phyloP scores from a whole-genome alignment of 2,113 vertebrate genomes.

The Haliaeetus leucogaster region DNA sequence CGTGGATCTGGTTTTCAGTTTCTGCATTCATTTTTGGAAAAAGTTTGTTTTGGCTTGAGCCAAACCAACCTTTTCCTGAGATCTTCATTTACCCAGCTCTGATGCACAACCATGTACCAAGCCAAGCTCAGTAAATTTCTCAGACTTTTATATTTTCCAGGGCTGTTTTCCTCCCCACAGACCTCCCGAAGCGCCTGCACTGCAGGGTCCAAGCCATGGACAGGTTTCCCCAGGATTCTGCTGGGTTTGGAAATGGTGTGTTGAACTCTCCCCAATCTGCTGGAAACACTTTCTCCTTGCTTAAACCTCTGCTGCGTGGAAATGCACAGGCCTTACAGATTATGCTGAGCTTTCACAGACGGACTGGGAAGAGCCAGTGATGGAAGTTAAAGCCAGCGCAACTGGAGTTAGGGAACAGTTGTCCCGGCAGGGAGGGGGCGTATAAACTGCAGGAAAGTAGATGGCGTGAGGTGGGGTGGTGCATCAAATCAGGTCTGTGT shows the following conservation, averaged over 20 bases:
- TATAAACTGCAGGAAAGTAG: neutral
- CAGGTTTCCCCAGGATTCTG: neutral
- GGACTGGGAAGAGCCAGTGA: neutral
- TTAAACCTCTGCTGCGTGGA: neutral
- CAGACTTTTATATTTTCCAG: neutral
- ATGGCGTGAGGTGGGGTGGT: neutral
- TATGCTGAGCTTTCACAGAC: neutral
- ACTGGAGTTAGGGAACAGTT: neutral
- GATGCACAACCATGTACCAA: neutral
- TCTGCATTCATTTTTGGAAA: neutral
- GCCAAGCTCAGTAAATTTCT: constrained; percentile 26
- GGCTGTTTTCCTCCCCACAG: neutral
- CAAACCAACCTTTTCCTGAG: neutral
- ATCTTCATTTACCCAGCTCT: neutral
- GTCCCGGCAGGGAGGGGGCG: neutral
- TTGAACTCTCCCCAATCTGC: neutral
- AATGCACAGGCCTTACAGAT: neutral
- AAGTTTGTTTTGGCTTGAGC: constrained; percentile 13
- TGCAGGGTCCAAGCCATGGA: neutral
- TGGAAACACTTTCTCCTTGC: neutral
- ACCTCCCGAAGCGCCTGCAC: neutral
- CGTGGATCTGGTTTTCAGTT: neutral
- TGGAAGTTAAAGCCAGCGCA: neutral
- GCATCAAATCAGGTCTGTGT: neutral
- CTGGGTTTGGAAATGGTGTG: neutral